Conservation (phyloP, 2,113 vertebrate genomes). For the Protobothrops flavoviridis region DNA sequence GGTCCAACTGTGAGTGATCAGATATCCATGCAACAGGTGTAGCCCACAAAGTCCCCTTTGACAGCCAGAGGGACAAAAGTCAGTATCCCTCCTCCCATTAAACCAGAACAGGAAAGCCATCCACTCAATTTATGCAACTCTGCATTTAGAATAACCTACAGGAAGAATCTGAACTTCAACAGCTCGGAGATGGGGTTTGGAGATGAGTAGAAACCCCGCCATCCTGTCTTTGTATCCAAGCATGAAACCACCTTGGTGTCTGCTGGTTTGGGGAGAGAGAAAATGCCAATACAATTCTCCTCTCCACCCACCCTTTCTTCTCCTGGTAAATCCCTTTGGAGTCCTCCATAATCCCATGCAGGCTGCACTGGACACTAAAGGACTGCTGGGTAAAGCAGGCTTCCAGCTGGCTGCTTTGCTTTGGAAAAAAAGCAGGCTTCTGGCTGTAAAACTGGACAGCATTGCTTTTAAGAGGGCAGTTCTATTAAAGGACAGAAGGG, state of each 20-base stretch:
- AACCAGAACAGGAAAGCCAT: background rate
- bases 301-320: background rate
- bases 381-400: conserved; percentile 52
- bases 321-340: conserved; percentile 36
- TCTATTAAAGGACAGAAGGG: background rate
- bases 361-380: conserved; percentile 53
- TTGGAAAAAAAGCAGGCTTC: background rate
- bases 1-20: background rate
- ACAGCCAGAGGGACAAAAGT: background rate
- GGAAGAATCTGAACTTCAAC: background rate
- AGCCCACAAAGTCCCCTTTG: background rate
- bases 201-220: background rate
- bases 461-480: background rate
- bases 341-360: conserved; percentile 58
- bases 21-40: conserved; percentile 24
- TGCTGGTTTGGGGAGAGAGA: background rate
- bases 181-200: background rate
- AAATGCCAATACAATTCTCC: conserved; percentile 8
- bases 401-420: conserved; percentile 40
- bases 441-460: background rate
- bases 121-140: background rate
- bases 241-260: background rate
- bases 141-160: background rate
- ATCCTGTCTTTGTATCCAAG: background rate
- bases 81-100: background rate